Percentiles rank a stretch among this genome's conserved stretches.
Conservation (phyloP, 2,113 vertebrate species). For the Dipodomys merriami region DNA sequence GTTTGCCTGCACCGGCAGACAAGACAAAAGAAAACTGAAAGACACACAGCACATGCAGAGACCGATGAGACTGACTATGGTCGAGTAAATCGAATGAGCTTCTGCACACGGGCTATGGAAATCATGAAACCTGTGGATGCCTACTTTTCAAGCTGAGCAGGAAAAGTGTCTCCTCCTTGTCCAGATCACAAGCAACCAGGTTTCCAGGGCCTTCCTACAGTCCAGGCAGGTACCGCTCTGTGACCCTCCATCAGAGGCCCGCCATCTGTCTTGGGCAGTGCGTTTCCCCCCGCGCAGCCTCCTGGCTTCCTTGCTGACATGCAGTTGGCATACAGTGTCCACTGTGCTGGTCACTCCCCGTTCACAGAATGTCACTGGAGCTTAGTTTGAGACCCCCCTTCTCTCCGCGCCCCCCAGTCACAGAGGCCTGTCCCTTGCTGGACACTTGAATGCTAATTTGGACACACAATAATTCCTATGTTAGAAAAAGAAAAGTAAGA, state of each 20-base stretch:
- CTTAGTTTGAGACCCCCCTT: too few species aligned
- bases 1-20: too few species aligned
- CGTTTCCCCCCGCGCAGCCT: rapidly evolving
- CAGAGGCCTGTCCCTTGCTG: too few species aligned
- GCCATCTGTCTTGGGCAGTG: too few species aligned
- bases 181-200: background rate
- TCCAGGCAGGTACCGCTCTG: too few species aligned
- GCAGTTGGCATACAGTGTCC: too few species aligned
- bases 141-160: background rate
- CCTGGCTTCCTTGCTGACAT: rapidly evolving
- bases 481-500: background rate
- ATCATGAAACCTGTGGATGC: rapidly evolving
- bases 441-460: background rate
- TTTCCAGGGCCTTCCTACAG: background rate
- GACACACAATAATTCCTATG: background rate
- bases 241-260: background rate
- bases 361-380: rapidly evolving
- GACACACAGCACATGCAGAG: too few species aligned
- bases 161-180: background rate
- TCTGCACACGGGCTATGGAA: rapidly evolving
- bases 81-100: too few species aligned
- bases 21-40: background rate
- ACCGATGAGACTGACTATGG: too few species aligned
- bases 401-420: too few species aligned
- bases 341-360: rapidly evolving